These are phyloP conservation scores for Calosoma granatense DNA, from an alignment of 1,140 invertebrate genomes.

Conservation along the genomic window DNA sequence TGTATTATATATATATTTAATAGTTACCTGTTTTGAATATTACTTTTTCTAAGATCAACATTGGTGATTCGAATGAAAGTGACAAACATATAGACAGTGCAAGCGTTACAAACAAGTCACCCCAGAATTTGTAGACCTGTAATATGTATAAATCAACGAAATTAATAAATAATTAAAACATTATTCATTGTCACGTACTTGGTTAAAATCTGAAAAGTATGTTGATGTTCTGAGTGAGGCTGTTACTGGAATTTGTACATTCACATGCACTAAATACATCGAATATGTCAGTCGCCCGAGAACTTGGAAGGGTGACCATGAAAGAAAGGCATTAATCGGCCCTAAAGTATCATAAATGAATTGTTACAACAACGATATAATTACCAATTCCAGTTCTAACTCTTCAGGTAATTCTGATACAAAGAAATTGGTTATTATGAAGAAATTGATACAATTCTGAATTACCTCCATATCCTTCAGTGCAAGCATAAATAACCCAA, in stretches of 20 bases:
- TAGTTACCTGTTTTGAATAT: slow-evolving; percentile 10
- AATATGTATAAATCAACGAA: no score
- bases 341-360: slow-evolving; percentile 16
- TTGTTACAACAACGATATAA: neutral
- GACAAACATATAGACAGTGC: slow-evolving; percentile 11
- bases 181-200: no score
- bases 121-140: slow-evolving; percentile 18
- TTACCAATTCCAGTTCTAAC: no score
- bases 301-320: slow-evolving; percentile 21
- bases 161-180: no score
- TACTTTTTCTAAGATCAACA: slow-evolving; percentile 17
- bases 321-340: slow-evolving; percentile 22
- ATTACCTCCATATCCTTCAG: slow-evolving; percentile 45
- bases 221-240: no score
- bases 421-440: no score
- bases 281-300: slow-evolving; percentile 21
- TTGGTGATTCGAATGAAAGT: slow-evolving; percentile 20
- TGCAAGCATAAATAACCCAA: slow-evolving; percentile 57
- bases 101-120: slow-evolving; percentile 13
- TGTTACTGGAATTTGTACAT: slow-evolving; percentile 13
- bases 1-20: no score
- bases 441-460: neutral
- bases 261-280: slow-evolving; percentile 23
- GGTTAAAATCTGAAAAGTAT: no score
- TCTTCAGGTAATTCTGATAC: no score